Conservation (phyloP, 2,797 vertebrate species). For the Pseudomugil gertrudae region DNA sequence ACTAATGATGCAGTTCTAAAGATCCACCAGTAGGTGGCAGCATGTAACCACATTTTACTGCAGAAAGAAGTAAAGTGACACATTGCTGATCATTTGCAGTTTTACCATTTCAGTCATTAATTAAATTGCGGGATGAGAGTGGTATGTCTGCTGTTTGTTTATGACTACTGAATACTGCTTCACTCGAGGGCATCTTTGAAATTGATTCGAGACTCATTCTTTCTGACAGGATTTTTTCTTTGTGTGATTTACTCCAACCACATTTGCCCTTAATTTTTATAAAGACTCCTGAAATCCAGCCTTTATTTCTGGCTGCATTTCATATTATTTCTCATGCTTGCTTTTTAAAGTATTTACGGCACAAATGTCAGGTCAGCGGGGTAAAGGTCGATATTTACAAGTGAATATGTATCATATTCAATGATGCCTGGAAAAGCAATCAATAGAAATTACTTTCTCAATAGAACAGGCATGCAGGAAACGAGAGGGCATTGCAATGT, state of each 20-base stretch:
- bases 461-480: slow-evolving; percentile 56
- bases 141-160: background rate
- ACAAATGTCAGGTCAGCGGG: slow-evolving; percentile 38
- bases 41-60: slow-evolving; percentile 4
- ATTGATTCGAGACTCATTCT: slow-evolving; percentile 3
- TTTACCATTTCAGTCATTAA: slow-evolving; percentile 9
- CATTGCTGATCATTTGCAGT: background rate
- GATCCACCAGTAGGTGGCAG: slow-evolving; percentile 63
- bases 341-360: slow-evolving; percentile 65
- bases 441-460: slow-evolving; percentile 72
- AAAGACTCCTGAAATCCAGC: slow-evolving; percentile 21
- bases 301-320: slow-evolving; percentile 55
- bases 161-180: slow-evolving; percentile 8
- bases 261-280: slow-evolving; percentile 5
- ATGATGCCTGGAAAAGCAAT: slow-evolving; percentile 74
- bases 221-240: background rate
- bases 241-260: slow-evolving; percentile 12
- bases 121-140: background rate
- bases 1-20: background rate
- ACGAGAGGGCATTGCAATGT: background rate
- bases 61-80: background rate
- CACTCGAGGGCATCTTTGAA: slow-evolving; percentile 24
- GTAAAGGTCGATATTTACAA: slow-evolving; percentile 71
- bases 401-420: slow-evolving; percentile 74
- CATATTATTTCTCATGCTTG: slow-evolving; percentile 42